Evolutionary conservation across 1,140 invertebrate genomes (phyloP).

Genomic region (Plectus sambesii): DNA sequence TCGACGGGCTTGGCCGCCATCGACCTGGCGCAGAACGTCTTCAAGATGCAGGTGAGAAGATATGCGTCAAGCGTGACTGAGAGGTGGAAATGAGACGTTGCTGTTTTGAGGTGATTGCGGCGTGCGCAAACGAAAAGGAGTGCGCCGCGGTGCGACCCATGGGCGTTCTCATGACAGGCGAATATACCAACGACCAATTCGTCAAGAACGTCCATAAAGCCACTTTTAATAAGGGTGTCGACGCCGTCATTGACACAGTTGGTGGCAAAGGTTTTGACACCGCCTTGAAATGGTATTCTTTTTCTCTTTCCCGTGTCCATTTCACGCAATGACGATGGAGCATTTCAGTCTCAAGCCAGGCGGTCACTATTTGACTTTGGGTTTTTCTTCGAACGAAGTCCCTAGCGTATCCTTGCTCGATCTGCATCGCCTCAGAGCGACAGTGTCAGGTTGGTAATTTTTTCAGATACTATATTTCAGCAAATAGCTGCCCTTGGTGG

Average conservation of each 20-base stretch:
- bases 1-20: constrained; percentile 26
- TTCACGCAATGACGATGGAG: not conserved
- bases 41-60: no score
- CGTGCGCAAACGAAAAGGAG: constrained; percentile 25
- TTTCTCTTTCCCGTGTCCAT: not conserved
- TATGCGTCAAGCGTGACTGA: no score
- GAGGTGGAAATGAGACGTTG: no score
- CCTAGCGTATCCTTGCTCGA: constrained; percentile 19
- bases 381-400: constrained; percentile 23
- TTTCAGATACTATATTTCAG: no score
- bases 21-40: constrained; percentile 25
- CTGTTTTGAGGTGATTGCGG: constrained; percentile 20
- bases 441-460: constrained; percentile 20
- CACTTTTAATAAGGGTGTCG: constrained; percentile 26
- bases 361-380: constrained; percentile 20
- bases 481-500: no score
- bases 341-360: constrained; percentile 23
- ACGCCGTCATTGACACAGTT: constrained; percentile 27
- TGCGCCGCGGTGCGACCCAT: constrained; percentile 17
- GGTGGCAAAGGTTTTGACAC: constrained; percentile 22
- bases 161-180: constrained; percentile 21
- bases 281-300: constrained; percentile 23
- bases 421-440: constrained; percentile 22
- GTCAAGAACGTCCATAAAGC: constrained; percentile 16
- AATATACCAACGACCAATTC: constrained; percentile 23